Evolutionary conservation across 2,113 vertebrate genomes (phyloP).

Genomic region (Lichenostomus cassidix): DNA sequence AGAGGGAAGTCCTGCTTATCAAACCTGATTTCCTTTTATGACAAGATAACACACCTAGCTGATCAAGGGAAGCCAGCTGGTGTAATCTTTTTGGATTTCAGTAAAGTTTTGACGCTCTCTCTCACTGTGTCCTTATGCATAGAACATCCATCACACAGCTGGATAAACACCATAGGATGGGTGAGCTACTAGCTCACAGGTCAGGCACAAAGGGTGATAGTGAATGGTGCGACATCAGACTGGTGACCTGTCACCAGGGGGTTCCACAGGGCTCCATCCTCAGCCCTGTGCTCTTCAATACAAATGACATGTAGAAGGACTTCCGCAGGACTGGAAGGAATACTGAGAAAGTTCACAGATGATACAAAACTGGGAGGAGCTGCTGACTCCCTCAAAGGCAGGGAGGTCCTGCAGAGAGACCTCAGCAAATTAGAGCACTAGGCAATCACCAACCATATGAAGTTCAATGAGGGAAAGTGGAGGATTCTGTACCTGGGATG

Average conservation of each 20-base stretch:
- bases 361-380: accelerated
- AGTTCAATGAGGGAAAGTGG: neutral
- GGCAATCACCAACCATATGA: neutral
- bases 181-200: neutral
- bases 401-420: neutral
- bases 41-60: neutral
- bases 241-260: neutral
- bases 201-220: neutral
- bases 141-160: neutral
- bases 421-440: accelerated
- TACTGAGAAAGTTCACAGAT: neutral
- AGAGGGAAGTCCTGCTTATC: neutral
- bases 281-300: neutral
- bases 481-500: neutral
- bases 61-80: neutral
- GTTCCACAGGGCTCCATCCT: neutral
- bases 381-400: accelerated
- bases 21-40: neutral
- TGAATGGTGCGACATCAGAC: neutral
- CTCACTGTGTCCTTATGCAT: neutral
- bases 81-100: neutral
- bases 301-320: no score
- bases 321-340: neutral
- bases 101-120: accelerated
- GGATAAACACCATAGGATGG: neutral